A percentile compares a stretch with the other conserved stretches of the same genome.
These are phyloP conservation scores for Ligdia adustata DNA, from an alignment of 2,888 invertebrate genomes.

Conservation along the genomic window DNA sequence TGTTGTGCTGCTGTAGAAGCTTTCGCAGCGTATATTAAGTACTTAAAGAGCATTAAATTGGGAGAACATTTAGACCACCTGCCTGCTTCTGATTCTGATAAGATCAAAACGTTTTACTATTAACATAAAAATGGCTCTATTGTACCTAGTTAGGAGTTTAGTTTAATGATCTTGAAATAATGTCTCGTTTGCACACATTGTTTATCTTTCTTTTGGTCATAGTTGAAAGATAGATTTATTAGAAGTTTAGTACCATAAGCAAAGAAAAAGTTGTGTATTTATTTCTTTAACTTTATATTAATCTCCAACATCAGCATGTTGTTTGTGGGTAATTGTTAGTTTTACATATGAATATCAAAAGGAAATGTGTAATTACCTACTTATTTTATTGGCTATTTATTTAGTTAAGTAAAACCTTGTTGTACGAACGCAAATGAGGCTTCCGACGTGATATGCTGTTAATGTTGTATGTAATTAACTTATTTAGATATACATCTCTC, in stretches of 20 bases:
- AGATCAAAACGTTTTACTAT: conserved; percentile 9
- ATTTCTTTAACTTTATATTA: not conserved
- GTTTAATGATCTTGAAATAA: not conserved
- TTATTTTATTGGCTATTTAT: conserved; percentile 48
- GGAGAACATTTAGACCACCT: conserved; percentile 8
- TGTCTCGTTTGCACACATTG: too few species aligned
- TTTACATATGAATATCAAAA: conserved; percentile 27
- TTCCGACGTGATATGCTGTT: conserved; percentile 51
- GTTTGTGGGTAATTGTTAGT: conserved; percentile 13
- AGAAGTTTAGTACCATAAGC: too few species aligned
- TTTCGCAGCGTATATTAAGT: too few species aligned
- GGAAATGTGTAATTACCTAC: conserved; percentile 46
- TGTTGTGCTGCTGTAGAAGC: too few species aligned
- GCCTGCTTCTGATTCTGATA: conserved; percentile 16
- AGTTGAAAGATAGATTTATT: too few species aligned
- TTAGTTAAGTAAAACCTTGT: conserved; percentile 53
- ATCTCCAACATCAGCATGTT: conserved; percentile 3
- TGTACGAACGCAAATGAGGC: conserved; percentile 58
- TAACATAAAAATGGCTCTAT: conserved; percentile 7
- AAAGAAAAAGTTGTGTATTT: too few species aligned
- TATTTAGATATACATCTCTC: conserved; percentile 66
- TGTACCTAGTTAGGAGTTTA: not conserved
- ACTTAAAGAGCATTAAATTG: conserved; percentile 6
- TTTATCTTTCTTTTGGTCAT: too few species aligned
- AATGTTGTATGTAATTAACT: conserved; percentile 60